Conservation (phyloP, 2,888 invertebrate genomes). For the Deroplatys truncata region DNA sequence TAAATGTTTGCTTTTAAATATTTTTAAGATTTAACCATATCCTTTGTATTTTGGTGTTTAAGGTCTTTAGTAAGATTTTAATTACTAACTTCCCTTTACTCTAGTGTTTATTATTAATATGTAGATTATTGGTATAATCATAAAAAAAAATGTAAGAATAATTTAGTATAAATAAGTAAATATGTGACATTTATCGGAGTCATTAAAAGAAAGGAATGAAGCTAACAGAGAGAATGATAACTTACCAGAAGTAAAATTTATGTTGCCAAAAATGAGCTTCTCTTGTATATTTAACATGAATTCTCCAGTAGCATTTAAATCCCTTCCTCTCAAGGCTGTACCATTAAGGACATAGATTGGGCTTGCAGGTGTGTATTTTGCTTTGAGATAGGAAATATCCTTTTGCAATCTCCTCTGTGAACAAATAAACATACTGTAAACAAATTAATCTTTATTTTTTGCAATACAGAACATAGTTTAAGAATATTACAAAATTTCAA, state of each 20-base stretch:
- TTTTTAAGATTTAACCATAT: no score
- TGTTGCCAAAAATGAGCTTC: constrained; percentile 59
- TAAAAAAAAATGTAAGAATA: no score
- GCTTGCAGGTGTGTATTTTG: constrained; percentile 47
- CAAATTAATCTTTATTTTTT: background rate
- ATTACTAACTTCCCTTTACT: no score
- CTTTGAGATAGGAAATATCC: constrained; percentile 53
- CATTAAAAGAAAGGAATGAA: background rate
- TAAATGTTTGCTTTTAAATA: no score
- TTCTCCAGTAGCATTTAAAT: constrained; percentile 56
- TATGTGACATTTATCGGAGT: no score
- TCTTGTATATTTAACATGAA: constrained; percentile 55
- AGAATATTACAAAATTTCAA: no score
- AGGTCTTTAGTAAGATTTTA: no score
- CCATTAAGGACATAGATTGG: constrained; percentile 57
- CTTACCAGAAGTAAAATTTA: constrained; percentile 63
- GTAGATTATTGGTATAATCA: no score
- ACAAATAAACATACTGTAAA: constrained; percentile 43
- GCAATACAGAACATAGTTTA: no score
- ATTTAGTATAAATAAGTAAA: no score
- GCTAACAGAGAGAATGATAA: background rate
- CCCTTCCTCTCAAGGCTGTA: constrained; percentile 52
- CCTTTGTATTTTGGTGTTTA: no score
- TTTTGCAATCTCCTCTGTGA: constrained; percentile 59
- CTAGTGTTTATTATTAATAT: no score